A percentile compares a stretch with the other conserved stretches of the same genome.
Evolutionary conservation across 2,888 invertebrate species (phyloP).

Genomic region (Cyclophora albipunctata): DNA sequence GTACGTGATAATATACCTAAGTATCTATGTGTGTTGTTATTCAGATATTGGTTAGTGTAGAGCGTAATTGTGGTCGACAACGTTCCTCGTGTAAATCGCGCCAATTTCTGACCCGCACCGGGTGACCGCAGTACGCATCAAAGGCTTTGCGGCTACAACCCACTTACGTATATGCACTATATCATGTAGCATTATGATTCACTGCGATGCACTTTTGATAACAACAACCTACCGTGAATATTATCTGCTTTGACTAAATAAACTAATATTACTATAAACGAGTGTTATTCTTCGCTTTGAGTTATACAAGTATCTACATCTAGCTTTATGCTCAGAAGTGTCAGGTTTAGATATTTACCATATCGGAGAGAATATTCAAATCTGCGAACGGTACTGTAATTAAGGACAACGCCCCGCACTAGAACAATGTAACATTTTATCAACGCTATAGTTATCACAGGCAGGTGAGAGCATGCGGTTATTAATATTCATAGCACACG

Average conservation of each 20-base stretch:
- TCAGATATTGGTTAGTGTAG: too few species aligned
- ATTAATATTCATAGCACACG: conserved; percentile 67
- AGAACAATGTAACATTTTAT: conserved; percentile 26
- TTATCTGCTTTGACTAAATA: too few species aligned
- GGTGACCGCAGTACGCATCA: conserved; percentile 65
- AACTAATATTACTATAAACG: too few species aligned
- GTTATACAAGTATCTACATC: too few species aligned
- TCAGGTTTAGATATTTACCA: too few species aligned
- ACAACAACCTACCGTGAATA: too few species aligned
- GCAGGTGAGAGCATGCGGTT: conserved; percentile 44
- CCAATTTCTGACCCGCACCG: conserved; percentile 65
- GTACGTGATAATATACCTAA: too few species aligned
- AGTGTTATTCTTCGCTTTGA: too few species aligned
- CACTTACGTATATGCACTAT: conserved; percentile 41
- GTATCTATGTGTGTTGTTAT: neutral
- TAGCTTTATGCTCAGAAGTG: too few species aligned
- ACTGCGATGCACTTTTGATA: conserved; percentile 18
- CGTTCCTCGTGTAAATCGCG: conserved; percentile 53
- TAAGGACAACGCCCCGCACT: conserved; percentile 17
- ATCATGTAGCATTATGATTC: conserved; percentile 23
- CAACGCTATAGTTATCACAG: conserved; percentile 44
- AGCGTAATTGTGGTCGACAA: conserved; percentile 35
- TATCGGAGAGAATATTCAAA: conserved; percentile 29
- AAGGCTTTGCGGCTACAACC: conserved; percentile 55
- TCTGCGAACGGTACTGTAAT: conserved; percentile 27